phyloP scores from a whole-genome alignment of 2,888 invertebrate genomes.

The Cosmia pyralina region DNA sequence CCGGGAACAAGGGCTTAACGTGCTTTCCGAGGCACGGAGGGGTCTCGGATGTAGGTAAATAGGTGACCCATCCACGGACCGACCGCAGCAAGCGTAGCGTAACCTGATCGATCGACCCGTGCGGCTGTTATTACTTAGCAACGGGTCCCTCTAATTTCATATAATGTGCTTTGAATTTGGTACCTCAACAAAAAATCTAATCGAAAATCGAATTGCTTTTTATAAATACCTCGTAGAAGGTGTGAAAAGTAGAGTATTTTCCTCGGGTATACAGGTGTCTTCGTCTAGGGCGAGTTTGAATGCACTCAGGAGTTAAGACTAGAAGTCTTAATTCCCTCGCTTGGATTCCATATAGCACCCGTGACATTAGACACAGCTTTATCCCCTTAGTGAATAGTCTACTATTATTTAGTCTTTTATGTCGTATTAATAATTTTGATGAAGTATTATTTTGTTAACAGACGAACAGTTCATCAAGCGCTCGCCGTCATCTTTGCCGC shows the following conservation, averaged over 20 bases:
- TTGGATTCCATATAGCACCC: neutral
- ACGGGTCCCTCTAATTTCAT: too few relatives aligned
- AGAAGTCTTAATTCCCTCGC: neutral
- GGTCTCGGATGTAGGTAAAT: too few relatives aligned
- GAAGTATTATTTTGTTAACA: slow-evolving; percentile 50
- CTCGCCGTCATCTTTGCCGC: slow-evolving; percentile 45
- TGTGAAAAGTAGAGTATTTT: neutral
- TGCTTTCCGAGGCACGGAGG: too few relatives aligned
- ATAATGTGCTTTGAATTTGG: too few relatives aligned
- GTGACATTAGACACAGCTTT: neutral
- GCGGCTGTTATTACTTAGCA: too few relatives aligned
- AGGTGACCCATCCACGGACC: too few relatives aligned
- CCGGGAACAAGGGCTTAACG: too few relatives aligned
- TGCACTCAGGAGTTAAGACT: neutral
- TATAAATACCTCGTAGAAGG: neutral
- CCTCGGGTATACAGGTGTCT: neutral
- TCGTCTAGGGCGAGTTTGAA: neutral
- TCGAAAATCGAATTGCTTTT: neutral
- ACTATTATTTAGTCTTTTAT: neutral
- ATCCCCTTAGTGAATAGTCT: neutral
- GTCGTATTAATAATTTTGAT: neutral
- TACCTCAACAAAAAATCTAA: too few relatives aligned
- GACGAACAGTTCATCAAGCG: slow-evolving; percentile 70
- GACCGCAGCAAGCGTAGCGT: too few relatives aligned
- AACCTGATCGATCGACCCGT: too few relatives aligned